These are phyloP conservation scores for Aulostomus chinensis DNA, from an alignment of 2,797 vertebrate genomes.

Conservation along the genomic window DNA sequence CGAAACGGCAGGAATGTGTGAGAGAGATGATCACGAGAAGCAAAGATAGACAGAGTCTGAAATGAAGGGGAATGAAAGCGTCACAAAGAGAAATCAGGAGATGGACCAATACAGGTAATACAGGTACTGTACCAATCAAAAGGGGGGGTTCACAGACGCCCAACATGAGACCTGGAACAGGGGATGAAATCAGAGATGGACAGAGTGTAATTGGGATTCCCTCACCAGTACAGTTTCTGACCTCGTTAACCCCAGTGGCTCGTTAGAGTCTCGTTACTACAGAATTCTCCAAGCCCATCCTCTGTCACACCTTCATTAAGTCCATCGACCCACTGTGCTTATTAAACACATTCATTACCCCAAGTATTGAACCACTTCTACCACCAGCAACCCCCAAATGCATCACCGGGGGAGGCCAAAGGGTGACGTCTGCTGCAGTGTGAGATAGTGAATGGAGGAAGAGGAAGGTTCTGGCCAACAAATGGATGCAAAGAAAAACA, in stretches of 20 bases:
- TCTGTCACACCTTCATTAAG: slow-evolving; percentile 82
- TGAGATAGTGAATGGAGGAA: slow-evolving; percentile 1
- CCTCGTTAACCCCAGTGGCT: slow-evolving; percentile 70
- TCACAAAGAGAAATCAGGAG: slow-evolving; percentile 10
- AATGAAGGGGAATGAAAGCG: slow-evolving; percentile 20
- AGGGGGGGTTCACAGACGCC: neutral
- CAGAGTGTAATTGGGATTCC: slow-evolving; percentile 17
- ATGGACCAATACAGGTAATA: too few species aligned
- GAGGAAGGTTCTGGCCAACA: slow-evolving; percentile 16
- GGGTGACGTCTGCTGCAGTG: slow-evolving; percentile 24
- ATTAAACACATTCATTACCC: slow-evolving; percentile 85
- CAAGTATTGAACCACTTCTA: slow-evolving; percentile 70
- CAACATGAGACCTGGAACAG: neutral
- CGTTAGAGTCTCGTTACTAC: slow-evolving; percentile 70
- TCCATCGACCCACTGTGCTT: slow-evolving; percentile 77
- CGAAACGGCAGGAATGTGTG: too few species aligned
- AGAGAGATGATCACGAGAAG: too few species aligned
- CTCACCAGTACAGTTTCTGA: slow-evolving; percentile 47
- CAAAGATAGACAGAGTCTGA: too few species aligned
- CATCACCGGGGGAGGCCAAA: slow-evolving; percentile 41
- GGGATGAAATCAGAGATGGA: neutral
- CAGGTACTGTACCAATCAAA: neutral
- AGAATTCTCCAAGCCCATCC: slow-evolving; percentile 61
- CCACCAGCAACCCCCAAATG: slow-evolving; percentile 45
- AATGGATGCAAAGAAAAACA: slow-evolving; percentile 3